Evolutionary conservation across 1,140 invertebrate species (phyloP), one percentile per base, ranked within the genome.

Genomic region (Steinernema feltiae): DNA sequence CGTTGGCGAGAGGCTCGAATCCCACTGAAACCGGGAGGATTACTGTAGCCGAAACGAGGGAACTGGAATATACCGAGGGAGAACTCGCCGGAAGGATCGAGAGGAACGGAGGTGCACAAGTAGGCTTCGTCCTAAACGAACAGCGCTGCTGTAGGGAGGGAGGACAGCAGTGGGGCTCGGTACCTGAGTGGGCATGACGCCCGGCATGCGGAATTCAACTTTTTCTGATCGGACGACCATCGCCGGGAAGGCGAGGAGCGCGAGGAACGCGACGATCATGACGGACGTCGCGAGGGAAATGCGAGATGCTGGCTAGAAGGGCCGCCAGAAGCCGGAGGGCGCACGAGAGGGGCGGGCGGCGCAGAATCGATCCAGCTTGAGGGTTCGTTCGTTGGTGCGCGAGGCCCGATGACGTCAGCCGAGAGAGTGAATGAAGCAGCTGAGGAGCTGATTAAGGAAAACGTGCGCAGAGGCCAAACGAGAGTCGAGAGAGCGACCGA

Each of bases 1-100:
- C 94, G 0, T 92, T 92, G 0, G 94, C 94, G 87, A 96, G 94
- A 1, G 97, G 95, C 86, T 93, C 90, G 88, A 96, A 98, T 75
- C 92, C 93, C 83, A 94, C 93, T 94, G 85, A 78, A 90, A 90
- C 48, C n/a, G n/a, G n/a, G n/a, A 48, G 69, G 31, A 12, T 74
- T 53, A 18, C 76, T 73, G 46, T 63, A 24, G 30, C 24, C 71
- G 7, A 32, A 75, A 69, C 0, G 21, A 69, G 30, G 3, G 21
- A 48, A 78, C 21, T 31, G n/a, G n/a, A 18, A 80, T 88, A 88
- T 88, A 92, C 91, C 90, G 76, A 94, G 91, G 82, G 92, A 93
- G 86, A 92, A 92, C 74, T 89, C 90, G 77, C 90, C 90, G 18
- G 89, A 87, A 35, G 88, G 88, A 81, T 92, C 90, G 46, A 94